Base-by-base conservation (phyloP, 2,797 vertebrate genomes). In the Dipus sagitta region DNA sequence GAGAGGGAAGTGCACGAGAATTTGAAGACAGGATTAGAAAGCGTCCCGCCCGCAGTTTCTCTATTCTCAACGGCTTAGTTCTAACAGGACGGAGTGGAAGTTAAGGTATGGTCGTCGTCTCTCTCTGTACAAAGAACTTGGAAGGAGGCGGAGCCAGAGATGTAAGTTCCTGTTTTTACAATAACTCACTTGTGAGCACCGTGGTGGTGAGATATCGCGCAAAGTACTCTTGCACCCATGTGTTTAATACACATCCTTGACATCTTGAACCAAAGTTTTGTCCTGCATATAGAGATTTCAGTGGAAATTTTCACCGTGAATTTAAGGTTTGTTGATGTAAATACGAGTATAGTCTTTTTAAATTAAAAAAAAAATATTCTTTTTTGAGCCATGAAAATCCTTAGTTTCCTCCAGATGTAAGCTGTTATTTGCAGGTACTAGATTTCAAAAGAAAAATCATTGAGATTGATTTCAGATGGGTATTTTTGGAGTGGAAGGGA, bases 91-190 rank as follows among this genome's bases (percentile, higher is more conserved):
- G 87, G 77, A 86, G 72, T 72, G 88, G 83, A 47, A 94, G 18
- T 96, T n/a, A 95, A 97, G 97, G 91, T 95, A 94, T 88, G 92
- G 94, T 71, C 52, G 7, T 96, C 95, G 86, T 95, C 24, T 90
- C 24, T 90, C 88, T 94, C 24, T 77, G 38, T 32, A 92, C 94
- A 14, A 78, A n/a, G 26, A 91, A 21, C 42, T 80, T 20, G 77
- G 93, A 47, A 68, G 96, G 95, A 97, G 95, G 96, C 60, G 87
- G 82, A 95, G 97, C 96, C 98, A 97, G 97, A 96, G 95, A 94
- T 96, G 97, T 97, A 93, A 98, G 98, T 98, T 97, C 47, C 91
- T 21, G 93, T 68, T 94, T 95, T 72, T 15, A 86, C 81, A 96
- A 3, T 84, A 34, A 88, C 58, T 89, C 93, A 81, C 78, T 62